Percentiles rank a stretch among this genome's conserved stretches.
These are phyloP conservation scores for Ceuthmochares aereus DNA, from an alignment of 2,113 vertebrate species.

Conservation along the genomic window DNA sequence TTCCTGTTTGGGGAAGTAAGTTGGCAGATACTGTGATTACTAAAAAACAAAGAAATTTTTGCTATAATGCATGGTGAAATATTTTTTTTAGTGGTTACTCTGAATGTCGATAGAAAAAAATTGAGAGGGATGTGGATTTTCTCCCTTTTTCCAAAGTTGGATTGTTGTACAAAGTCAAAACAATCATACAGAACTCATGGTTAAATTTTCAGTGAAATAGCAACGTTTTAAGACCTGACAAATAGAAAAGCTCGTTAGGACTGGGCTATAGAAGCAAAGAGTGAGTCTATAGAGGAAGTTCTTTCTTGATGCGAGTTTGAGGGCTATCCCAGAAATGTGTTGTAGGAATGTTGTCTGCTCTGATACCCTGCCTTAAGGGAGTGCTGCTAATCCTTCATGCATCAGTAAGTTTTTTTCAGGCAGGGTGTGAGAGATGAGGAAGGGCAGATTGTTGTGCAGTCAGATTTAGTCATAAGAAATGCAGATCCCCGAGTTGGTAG, in stretches of 20 bases:
- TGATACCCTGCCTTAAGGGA: background rate
- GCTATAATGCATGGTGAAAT: background rate
- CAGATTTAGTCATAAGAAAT: background rate
- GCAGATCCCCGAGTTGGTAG: background rate
- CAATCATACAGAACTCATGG: background rate
- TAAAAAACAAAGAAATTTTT: background rate
- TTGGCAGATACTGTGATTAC: background rate
- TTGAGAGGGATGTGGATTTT: rapidly evolving
- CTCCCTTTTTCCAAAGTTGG: background rate
- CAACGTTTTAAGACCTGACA: background rate
- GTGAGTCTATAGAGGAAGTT: background rate
- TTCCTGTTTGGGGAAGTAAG: constrained; percentile 98
- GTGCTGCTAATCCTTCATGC: background rate
- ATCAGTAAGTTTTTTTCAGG: background rate
- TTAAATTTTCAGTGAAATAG: background rate
- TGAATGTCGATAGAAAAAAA: background rate
- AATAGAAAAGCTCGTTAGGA: background rate
- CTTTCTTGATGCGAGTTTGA: rapidly evolving
- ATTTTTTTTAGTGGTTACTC: background rate
- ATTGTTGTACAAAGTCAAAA: background rate
- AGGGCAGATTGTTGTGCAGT: background rate
- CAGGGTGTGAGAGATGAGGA: background rate
- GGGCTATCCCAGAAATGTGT: background rate
- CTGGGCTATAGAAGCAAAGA: background rate
- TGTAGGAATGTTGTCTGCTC: background rate